Evolutionary conservation across 2,797 vertebrate genomes (phyloP), one percentile per base, ranked within the genome.

Genomic region (Sebastes nivosus): DNA sequence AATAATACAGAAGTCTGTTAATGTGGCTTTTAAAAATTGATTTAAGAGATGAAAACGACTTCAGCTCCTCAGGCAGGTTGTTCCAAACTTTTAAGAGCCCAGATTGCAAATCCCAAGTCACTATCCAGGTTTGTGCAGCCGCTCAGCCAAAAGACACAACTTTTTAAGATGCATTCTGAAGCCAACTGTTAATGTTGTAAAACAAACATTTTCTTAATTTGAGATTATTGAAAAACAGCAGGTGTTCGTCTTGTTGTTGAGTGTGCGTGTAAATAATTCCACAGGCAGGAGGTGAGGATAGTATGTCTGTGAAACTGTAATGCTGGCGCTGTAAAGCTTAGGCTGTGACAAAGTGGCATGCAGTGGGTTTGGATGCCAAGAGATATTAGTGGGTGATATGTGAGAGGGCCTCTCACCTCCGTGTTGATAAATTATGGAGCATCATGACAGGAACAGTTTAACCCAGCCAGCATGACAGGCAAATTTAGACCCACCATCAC

Each of bases 351-450:
- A 88, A 88, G 82, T 82, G 89, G 86, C 89, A 90, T 73, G 80
- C 77, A 65, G 78, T 81, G 86, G 87, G 82, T 81, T 59, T 75
- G 83, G 80, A 80, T 92, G 90, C 92, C 93, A 89, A 77, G 86
- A 87, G 90, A 93, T 92, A 93, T 95, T 88, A 94, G 90, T 87
- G 88, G 90, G 91, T 89, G 95, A 95, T 89, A 95, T 92, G 88
- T 89, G 93, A 95, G 94, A 93, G 84, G 89, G 74, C 93, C 90
- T 89, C 89, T 90, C 87, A 90, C 88, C 90, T 87, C 83, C 65
- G 72, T 85, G 84, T 90, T 92, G 88, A 91, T 95, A 88, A 94
- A 96, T 95, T 94, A 95, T 95, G 91, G 88, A 95, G 92, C 87
- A 92, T 91, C 85, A 87, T 94, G 92, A 93, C 93, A 92, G 92